Evolutionary conservation across 2,113 vertebrate genomes (phyloP).

Genomic region (Rhombomys opimus): DNA sequence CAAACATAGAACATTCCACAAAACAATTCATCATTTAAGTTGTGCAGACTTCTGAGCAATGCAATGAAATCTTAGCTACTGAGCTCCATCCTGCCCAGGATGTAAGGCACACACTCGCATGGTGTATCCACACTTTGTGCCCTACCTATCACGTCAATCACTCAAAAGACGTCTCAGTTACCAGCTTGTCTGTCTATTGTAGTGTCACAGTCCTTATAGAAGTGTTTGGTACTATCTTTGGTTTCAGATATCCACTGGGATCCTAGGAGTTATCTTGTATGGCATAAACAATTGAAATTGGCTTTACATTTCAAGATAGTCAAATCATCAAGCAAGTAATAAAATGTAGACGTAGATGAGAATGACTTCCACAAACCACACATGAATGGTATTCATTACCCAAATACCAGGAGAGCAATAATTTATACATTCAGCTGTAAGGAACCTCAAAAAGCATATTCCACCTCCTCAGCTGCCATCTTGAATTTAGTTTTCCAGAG

Average conservation of each 20-base stretch:
- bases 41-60: neutral
- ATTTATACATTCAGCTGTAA: neutral
- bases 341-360: neutral
- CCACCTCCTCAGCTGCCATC: constrained; percentile 54
- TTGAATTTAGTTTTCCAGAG: constrained; percentile 59
- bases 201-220: neutral
- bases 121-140: fast-evolving
- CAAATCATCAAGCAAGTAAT: constrained; percentile 23
- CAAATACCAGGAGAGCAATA: neutral
- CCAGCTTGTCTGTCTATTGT: neutral
- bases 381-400: constrained; percentile 16
- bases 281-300: neutral
- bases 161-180: neutral
- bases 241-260: neutral
- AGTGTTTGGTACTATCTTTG: neutral
- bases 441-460: neutral
- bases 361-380: neutral
- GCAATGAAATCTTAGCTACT: neutral
- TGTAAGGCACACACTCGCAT: no score
- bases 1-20: neutral
- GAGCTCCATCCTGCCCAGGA: no score
- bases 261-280: neutral
- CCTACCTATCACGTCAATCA: no score
- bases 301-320: constrained; percentile 34
- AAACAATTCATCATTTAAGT: neutral